Evolutionary conservation across 2,888 invertebrate genomes (phyloP), one percentile per base, ranked within the genome.

Genomic region (Hyposoter didymator): DNA sequence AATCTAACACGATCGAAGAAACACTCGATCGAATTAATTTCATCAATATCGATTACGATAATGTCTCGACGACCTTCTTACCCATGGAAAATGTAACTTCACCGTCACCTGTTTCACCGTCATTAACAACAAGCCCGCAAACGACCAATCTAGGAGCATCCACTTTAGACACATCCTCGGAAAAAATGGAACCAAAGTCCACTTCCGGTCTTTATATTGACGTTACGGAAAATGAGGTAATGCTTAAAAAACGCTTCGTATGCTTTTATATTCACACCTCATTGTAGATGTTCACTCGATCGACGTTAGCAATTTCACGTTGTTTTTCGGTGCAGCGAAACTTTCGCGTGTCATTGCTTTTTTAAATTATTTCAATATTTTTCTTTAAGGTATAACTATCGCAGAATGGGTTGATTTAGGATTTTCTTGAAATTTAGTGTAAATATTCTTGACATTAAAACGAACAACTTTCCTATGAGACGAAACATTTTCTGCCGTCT

Each of bases 211-310:
- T 90, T 87, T 87, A 89, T 90, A 88, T 88, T 88, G 92, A 91
- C 90, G 84, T 89, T 87, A 93, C 93, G 78, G 89, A 89, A 82
- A 91, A 93, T 75, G 93, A 94, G 94, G 94, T 94, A 94, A 94
- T 91, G 93, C 94, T 87, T 88, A 81, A 45, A 74, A 81, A 78
- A 62, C 64, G 85, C 87, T 83, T 83, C 55, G 74, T 59, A 59
- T 86, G 89, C 88, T 89, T 88, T 81, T 66, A 19, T 70, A 74
- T 67, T 79, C 78, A 84, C 82, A 87, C 87, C 88, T 87, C 79
- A 78, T 78, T 79, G 72, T 80, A 78, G 62, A 67, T 69, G 49
- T 47, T 14, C 75, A 49, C 35, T 43, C 14, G 12, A 59, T 1
- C 59, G 59, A 59, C 28, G 3, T 28, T 59, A 14, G 12, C 12